Percentiles rank a stretch among this genome's conserved stretches.
phyloP scores from a whole-genome alignment of 2,113 vertebrate genomes.

The Neolamprologus caudopunctatus region DNA sequence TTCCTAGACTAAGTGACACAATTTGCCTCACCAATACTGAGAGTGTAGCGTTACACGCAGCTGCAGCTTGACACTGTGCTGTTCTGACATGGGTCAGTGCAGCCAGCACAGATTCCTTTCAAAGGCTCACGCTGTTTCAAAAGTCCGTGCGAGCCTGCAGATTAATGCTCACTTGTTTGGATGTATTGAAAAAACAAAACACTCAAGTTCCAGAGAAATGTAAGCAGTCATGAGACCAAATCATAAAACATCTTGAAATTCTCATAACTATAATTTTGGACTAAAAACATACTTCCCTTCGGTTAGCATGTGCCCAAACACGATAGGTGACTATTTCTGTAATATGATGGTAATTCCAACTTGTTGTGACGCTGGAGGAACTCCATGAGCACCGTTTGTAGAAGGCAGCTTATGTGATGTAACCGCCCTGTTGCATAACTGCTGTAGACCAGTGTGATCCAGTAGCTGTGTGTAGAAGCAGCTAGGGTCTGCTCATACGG shows the following conservation, averaged over 20 bases:
- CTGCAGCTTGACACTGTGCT: slow-evolving; percentile 40
- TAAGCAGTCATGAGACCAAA: background rate
- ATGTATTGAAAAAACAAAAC: background rate
- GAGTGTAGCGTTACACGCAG: background rate
- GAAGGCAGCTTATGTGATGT: background rate
- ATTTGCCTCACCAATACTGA: background rate
- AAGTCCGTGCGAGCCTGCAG: background rate
- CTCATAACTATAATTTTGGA: background rate
- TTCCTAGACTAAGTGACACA: background rate
- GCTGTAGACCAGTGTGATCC: background rate
- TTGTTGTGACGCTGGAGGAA: background rate
- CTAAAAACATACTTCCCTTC: background rate
- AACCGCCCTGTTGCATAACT: slow-evolving; percentile 41
- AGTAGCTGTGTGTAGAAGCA: background rate
- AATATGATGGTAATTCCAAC: background rate
- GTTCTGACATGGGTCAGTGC: slow-evolving; percentile 38
- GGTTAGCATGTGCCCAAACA: background rate
- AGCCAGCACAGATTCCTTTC: slow-evolving; percentile 33
- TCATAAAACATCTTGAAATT: background rate
- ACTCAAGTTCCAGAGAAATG: background rate
- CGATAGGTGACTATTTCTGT: background rate
- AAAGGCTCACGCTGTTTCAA: slow-evolving; percentile 24
- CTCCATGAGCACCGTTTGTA: background rate
- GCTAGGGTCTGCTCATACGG: background rate
- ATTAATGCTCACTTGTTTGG: slow-evolving; percentile 2